These are phyloP conservation scores for Electrona antarctica DNA, from an alignment of 2,113 vertebrate species.

Conservation along the genomic window DNA sequence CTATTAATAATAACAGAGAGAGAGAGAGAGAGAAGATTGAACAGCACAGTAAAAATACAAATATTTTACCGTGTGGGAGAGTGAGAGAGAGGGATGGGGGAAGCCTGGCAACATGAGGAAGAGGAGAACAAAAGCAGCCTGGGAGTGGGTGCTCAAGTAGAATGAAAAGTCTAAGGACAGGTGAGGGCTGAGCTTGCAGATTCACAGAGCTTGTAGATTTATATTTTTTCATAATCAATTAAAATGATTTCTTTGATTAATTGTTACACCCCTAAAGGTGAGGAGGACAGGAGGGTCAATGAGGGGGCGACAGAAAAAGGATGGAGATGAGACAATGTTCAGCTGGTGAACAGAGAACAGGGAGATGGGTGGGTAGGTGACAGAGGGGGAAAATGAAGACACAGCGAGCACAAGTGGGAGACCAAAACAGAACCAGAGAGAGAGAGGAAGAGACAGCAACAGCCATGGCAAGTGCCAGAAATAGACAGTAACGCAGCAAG, in stretches of 20 bases:
- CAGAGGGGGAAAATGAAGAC: slow-evolving; percentile 21
- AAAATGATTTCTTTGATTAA: neutral
- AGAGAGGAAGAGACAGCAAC: slow-evolving; percentile 11
- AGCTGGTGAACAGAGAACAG: slow-evolving; percentile 19
- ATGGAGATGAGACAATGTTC: neutral
- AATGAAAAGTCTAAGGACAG: neutral
- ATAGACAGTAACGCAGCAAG: slow-evolving; percentile 50
- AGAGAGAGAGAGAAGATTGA: neutral
- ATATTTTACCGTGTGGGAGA: neutral
- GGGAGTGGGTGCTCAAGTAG: neutral
- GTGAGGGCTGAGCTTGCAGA: neutral
- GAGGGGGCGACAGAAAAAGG: neutral
- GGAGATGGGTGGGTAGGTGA: slow-evolving; percentile 20
- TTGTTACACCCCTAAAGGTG: neutral
- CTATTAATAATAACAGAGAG: slow-evolving; percentile 11
- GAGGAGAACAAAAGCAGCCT: no score
- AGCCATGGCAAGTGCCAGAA: slow-evolving; percentile 51
- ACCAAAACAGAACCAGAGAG: slow-evolving; percentile 10
- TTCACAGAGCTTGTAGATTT: no score
- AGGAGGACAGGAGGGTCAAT: neutral
- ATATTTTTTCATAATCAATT: neutral
- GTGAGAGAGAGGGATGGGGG: neutral
- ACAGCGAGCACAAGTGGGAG: slow-evolving; percentile 43
- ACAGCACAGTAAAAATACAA: no score
- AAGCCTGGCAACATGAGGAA: no score